Evolutionary conservation across 1,140 invertebrate genomes (phyloP).

Genomic region (Teleogryllus occipitalis): DNA sequence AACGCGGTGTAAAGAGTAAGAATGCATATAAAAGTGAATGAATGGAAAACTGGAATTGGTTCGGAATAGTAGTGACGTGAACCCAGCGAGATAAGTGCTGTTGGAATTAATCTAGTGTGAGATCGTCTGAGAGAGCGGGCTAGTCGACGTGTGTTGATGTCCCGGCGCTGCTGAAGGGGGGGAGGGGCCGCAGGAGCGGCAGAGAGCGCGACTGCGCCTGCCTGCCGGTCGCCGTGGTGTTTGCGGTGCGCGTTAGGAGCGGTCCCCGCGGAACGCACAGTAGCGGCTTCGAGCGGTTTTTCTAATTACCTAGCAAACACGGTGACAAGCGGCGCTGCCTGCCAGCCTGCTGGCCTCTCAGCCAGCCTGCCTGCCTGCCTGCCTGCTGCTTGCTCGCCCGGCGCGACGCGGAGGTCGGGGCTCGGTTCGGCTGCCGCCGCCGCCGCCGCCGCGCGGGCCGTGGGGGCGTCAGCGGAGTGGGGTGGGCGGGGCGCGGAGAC

Average conservation of each 20-base stretch:
- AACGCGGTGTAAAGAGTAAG: too few relatives aligned
- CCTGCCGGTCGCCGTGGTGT: background rate
- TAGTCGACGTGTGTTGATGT: too few relatives aligned
- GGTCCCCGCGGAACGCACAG: background rate
- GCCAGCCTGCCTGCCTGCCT: background rate
- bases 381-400: background rate
- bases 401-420: too few relatives aligned
- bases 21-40: too few relatives aligned
- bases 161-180: too few relatives aligned
- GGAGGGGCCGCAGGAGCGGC: too few relatives aligned
- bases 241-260: background rate
- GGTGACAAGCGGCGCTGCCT: background rate
- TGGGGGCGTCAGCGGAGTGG: background rate
- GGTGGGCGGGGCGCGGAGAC: background rate
- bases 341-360: background rate
- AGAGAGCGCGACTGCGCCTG: background rate
- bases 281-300: constrained; percentile 3
- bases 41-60: too few relatives aligned
- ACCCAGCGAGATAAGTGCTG: too few relatives aligned
- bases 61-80: too few relatives aligned
- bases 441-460: too few relatives aligned
- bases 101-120: too few relatives aligned
- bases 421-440: background rate
- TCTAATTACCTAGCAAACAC: background rate
- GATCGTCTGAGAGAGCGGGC: too few relatives aligned